phyloP scores from a whole-genome alignment of 2,797 vertebrate genomes.

The Hirundo rustica region DNA sequence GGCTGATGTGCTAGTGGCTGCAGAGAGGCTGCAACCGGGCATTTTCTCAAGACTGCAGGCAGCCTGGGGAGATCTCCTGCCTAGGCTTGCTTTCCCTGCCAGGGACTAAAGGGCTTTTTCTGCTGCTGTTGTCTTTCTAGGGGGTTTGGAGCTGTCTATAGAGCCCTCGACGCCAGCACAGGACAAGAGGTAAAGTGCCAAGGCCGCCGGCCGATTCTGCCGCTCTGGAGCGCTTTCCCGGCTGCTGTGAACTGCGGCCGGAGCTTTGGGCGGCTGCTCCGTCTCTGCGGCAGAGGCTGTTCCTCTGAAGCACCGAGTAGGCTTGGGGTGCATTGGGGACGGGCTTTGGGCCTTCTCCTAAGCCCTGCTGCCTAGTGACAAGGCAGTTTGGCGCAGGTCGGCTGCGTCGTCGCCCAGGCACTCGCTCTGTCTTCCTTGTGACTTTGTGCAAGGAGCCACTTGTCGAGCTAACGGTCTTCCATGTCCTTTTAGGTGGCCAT shows the following conservation, averaged over 20 bases:
- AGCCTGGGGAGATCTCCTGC: not conserved
- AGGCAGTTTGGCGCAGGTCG: not conserved
- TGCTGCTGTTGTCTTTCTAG: not conserved
- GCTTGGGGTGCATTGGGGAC: not conserved
- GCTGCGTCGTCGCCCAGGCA: accelerated
- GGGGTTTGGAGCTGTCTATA: not conserved
- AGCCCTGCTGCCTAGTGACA: not conserved
- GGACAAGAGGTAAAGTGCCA: not conserved
- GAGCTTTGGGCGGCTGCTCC: not conserved
- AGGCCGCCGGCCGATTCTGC: not conserved
- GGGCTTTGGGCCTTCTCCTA: not conserved
- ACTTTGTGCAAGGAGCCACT: accelerated
- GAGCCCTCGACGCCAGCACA: not conserved
- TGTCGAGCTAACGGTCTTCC: not conserved
- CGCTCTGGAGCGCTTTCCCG: not conserved
- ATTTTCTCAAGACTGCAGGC: not conserved
- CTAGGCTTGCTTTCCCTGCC: not conserved
- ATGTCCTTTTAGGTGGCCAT: not conserved
- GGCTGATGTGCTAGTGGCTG: not conserved
- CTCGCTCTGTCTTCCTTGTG: accelerated
- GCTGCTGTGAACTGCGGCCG: not conserved
- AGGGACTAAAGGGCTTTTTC: not conserved
- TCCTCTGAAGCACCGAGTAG: not conserved
- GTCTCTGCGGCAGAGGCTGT: not conserved
- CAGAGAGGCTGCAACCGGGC: not conserved